Base-by-base conservation (phyloP, 2,797 vertebrate genomes). In the Eospalax fontanierii region DNA sequence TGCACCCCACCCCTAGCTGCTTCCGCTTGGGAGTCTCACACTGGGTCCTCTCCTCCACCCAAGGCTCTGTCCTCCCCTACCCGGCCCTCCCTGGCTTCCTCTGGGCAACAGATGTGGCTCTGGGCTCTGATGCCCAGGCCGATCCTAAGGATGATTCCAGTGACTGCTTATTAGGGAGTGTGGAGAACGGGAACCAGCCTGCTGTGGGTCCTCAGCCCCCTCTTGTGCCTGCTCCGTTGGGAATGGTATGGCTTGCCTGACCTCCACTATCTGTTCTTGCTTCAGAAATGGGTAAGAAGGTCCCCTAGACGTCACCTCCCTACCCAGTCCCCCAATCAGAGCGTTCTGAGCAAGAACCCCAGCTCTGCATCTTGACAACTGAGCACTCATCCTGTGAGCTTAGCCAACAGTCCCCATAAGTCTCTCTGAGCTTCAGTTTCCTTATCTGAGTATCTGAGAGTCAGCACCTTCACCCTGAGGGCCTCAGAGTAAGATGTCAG, bases 401-500 rank as follows among this genome's bases (percentile, higher is more conserved):
- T 59, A 5, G 26, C 78, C 74, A 46, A 46, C 6, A 22, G 46
- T 61, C 65, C 71, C 84, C 89, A 35, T 8, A 26, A 54, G 70
- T 73, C 40, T 91, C 73, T 15, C 87, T 35, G 81, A 70, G 79
- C 46, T n/a, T 94, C 6, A 0, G 0, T 80, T 22, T 90, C 35
- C 92, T 94, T 94, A 92, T 93, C 94, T 92, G 75, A 57, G 80
- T 57, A 91, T 93, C 89, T 9, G 40, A 71, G 83, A 46, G 18
- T 89, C 82, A 63, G 54, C 70, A 33, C n/a, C 82, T 76, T 92
- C 28, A 3, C 1, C 35, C 80, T 28, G 26, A 33, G 79, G 75
- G 85, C 86, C 80, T 94, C 54, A 28, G 19, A 78, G 50, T 66
- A 38, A 54, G 63, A n/a, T 54, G 30, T 73, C 40, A 71, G 40